A percentile compares a stretch with the other conserved stretches of the same genome.
Evolutionary conservation across 2,888 invertebrate species (phyloP).

Genomic region (Teinopalpus imperialis): DNA sequence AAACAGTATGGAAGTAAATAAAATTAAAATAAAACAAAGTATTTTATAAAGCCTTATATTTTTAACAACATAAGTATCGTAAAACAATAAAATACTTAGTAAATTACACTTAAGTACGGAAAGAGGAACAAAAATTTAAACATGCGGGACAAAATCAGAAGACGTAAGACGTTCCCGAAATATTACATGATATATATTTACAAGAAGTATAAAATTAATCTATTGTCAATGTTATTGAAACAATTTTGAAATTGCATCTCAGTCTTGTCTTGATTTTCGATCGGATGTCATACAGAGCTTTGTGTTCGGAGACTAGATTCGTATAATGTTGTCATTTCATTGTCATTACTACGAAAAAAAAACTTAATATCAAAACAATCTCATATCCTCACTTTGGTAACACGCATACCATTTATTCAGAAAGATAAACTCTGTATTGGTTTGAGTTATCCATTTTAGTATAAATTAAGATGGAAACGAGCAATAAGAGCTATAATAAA

Average conservation of each 20-base stretch:
- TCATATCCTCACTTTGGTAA: slow-evolving; percentile 74
- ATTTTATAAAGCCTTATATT: slow-evolving; percentile 48
- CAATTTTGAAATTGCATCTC: slow-evolving; percentile 40
- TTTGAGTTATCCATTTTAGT: slow-evolving; percentile 29
- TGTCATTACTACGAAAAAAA: slow-evolving; percentile 37
- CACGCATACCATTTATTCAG: slow-evolving; percentile 40
- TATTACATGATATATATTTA: slow-evolving; percentile 33
- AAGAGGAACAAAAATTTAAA: slow-evolving; percentile 61
- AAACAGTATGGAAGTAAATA: too few relatives aligned
- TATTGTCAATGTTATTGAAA: slow-evolving; percentile 43
- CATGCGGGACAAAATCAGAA: slow-evolving; percentile 31
- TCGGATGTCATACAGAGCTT: slow-evolving; percentile 46
- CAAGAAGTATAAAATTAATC: slow-evolving; percentile 39
- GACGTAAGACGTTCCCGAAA: slow-evolving; percentile 4
- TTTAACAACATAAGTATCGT: slow-evolving; percentile 65
- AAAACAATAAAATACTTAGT: slow-evolving; percentile 67
- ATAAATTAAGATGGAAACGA: background rate
- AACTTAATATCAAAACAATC: slow-evolving; percentile 49
- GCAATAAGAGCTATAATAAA: slow-evolving; percentile 5
- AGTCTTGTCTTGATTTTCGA: slow-evolving; percentile 60
- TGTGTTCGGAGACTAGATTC: slow-evolving; percentile 66
- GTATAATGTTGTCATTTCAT: slow-evolving; percentile 54
- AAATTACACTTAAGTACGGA: slow-evolving; percentile 59
- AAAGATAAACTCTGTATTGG: slow-evolving; percentile 34
- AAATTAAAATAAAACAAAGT: slow-evolving; percentile 34